Percentiles rank a stretch among this genome's conserved stretches.
Evolutionary conservation across 2,113 vertebrate species (phyloP).

Genomic region (Stercorarius parasiticus): DNA sequence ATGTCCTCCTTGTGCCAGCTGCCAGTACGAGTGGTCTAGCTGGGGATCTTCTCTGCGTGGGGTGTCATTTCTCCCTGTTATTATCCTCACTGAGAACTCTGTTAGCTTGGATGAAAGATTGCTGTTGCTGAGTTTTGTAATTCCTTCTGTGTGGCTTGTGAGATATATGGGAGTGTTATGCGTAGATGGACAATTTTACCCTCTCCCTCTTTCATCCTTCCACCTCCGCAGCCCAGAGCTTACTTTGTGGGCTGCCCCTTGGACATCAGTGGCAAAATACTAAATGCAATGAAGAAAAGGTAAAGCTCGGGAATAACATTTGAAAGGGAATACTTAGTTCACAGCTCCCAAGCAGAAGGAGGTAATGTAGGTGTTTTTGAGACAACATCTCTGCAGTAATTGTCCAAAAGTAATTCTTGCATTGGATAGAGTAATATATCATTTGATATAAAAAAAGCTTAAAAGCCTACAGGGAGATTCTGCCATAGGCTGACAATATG

Average conservation of each 20-base stretch:
- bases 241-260: background rate
- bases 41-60: background rate
- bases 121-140: background rate
- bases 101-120: background rate
- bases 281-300: background rate
- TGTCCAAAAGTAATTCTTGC: background rate
- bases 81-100: background rate
- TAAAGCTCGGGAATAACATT: background rate
- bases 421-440: background rate
- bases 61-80: background rate
- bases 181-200: background rate
- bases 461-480: background rate
- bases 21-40: background rate
- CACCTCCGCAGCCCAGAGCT: background rate
- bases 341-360: background rate
- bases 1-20: background rate
- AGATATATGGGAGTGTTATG: background rate
- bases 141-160: background rate
- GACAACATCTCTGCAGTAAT: background rate
- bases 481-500: background rate
- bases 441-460: background rate
- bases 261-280: background rate
- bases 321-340: background rate
- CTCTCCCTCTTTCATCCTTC: background rate
- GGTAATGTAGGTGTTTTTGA: background rate